These are phyloP conservation scores for Callinectes sapidus DNA, from an alignment of 2,888 invertebrate species.

Conservation along the genomic window DNA sequence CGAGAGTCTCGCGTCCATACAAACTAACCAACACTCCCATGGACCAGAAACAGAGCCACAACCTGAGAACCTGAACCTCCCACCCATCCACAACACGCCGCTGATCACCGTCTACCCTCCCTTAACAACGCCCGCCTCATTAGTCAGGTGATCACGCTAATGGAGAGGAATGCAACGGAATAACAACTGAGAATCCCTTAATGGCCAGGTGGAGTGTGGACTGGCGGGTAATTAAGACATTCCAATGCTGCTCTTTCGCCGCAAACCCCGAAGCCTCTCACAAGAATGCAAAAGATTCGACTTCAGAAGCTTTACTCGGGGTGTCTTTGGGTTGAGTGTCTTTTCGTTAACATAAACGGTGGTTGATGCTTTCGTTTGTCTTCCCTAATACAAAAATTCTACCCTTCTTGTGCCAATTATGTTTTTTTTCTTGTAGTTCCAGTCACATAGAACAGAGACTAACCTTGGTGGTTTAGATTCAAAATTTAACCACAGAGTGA, in stretches of 20 bases:
- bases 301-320: not conserved
- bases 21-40: not conserved
- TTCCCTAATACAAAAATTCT: not conserved
- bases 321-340: not conserved
- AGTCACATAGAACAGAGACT: not conserved
- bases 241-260: not conserved
- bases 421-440: not conserved
- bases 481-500: not conserved
- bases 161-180: conserved; percentile 44
- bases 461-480: not conserved
- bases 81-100: not conserved
- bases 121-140: conserved; percentile 45
- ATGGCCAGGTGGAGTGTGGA: conserved; percentile 28
- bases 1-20: not conserved
- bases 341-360: not conserved
- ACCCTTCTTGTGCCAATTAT: not conserved
- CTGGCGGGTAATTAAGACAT: conserved; percentile 23
- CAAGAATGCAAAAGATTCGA: not conserved
- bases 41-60: not conserved
- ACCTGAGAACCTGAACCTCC: not conserved
- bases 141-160: conserved; percentile 52
- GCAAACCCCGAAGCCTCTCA: not conserved
- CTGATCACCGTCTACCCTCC: conserved; percentile 33
- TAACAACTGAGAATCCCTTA: conserved; percentile 29
- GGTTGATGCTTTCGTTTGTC: not conserved